phyloP scores from a whole-genome alignment of 2,797 vertebrate species.

The Brachyrhaphis roseni region DNA sequence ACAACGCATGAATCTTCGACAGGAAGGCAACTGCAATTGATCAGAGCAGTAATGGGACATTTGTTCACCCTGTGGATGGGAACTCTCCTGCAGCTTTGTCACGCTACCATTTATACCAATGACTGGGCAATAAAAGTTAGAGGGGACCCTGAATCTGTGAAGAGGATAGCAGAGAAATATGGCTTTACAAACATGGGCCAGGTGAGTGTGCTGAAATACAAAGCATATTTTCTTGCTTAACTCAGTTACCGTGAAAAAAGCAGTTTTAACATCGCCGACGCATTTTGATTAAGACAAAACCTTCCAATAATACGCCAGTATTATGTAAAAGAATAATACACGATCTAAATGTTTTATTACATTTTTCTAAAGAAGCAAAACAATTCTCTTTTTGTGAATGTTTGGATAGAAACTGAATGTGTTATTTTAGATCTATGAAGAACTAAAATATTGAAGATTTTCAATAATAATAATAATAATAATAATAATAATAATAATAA shows the following conservation, averaged over 20 bases:
- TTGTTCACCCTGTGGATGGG: conserved; percentile 80
- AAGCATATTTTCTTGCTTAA: background rate
- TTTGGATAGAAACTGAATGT: background rate
- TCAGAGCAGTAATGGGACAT: conserved; percentile 57
- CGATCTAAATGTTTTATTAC: background rate
- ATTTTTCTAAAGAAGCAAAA: background rate
- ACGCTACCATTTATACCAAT: conserved; percentile 88
- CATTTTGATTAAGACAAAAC: background rate
- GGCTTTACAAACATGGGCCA: conserved; percentile 93
- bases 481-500: background rate
- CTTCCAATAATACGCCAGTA: background rate
- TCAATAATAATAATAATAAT: background rate
- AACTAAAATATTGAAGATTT: background rate
- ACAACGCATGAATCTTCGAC: conserved; percentile 6
- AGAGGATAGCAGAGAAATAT: conserved; percentile 89
- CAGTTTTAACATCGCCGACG: background rate
- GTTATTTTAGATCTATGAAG: background rate
- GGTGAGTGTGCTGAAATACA: conserved; percentile 79
- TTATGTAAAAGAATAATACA: background rate
- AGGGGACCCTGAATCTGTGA: conserved; percentile 82
- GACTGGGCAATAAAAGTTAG: conserved; percentile 91
- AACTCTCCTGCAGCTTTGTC: conserved; percentile 81
- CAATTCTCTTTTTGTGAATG: background rate
- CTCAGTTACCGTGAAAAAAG: background rate
- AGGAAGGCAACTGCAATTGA: background rate